Conservation (phyloP, 2,113 vertebrate species). For the Hepsetus odoe region DNA sequence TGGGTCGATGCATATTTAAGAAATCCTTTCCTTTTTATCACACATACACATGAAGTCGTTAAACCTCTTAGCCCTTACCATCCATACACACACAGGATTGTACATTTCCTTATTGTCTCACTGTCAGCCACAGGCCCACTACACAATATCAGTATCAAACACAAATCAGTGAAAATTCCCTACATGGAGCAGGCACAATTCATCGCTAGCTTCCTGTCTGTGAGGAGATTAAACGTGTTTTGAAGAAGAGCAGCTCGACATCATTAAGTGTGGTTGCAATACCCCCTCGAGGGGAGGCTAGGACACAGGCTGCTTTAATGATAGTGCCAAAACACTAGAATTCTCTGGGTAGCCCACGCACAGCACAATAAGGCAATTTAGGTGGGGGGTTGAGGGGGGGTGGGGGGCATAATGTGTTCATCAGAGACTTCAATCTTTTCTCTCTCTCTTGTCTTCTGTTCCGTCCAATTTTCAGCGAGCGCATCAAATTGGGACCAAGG, state of each 20-base stretch:
- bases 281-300: slow-evolving; percentile 24
- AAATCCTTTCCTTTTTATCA: too few species aligned
- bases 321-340: slow-evolving; percentile 12
- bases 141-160: not conserved
- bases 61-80: not conserved
- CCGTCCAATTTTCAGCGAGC: slow-evolving; percentile 24
- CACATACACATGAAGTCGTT: too few species aligned
- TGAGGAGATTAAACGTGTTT: slow-evolving; percentile 27
- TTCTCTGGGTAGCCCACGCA: slow-evolving; percentile 18
- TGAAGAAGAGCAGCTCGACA: slow-evolving; percentile 32
- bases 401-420: slow-evolving; percentile 18
- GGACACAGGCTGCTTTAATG: slow-evolving; percentile 41
- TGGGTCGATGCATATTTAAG: too few species aligned
- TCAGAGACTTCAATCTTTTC: slow-evolving; percentile 37
- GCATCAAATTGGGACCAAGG: slow-evolving; percentile 5
- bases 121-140: not conserved
- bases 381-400: not conserved
- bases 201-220: not conserved
- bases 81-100: not conserved
- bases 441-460: slow-evolving; percentile 12
- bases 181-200: slow-evolving; percentile 4
- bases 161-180: not conserved
- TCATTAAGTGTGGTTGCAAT: slow-evolving; percentile 41
- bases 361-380: slow-evolving; percentile 42
- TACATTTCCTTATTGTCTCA: not conserved